These are phyloP conservation scores for Xenops minutus DNA, from an alignment of 2,797 vertebrate species.

Conservation along the genomic window DNA sequence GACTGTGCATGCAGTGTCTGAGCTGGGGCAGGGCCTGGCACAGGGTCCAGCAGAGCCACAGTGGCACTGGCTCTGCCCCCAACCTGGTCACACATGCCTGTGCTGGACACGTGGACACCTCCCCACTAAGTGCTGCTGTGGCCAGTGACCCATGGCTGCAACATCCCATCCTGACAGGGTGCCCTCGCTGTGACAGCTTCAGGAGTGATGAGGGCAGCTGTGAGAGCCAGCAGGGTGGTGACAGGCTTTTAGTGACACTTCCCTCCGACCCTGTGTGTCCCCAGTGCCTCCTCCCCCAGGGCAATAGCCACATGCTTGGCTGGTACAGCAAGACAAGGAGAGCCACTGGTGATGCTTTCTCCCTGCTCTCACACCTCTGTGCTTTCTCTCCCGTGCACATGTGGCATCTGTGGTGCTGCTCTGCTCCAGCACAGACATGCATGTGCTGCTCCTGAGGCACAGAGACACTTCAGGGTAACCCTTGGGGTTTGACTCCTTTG, in stretches of 20 bases:
- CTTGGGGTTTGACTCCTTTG: background rate
- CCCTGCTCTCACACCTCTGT: background rate
- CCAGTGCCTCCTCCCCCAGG: background rate
- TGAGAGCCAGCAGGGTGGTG: background rate
- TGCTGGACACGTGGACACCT: fast-evolving
- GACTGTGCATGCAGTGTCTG: fast-evolving
- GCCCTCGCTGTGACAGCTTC: fast-evolving
- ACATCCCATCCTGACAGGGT: fast-evolving
- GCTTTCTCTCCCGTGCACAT: background rate
- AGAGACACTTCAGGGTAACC: background rate
- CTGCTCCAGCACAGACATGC: fast-evolving
- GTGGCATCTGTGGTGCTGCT: background rate
- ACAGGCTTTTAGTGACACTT: background rate
- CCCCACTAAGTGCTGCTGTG: fast-evolving
- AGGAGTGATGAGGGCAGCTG: fast-evolving
- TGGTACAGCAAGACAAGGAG: background rate
- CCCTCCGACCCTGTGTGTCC: background rate
- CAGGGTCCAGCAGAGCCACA: fast-evolving
- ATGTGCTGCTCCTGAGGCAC: background rate
- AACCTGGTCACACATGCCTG: fast-evolving
- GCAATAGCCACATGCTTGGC: fast-evolving
- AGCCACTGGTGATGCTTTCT: background rate
- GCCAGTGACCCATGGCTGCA: background rate
- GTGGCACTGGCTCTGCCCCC: background rate
- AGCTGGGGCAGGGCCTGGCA: fast-evolving